A percentile compares a stretch with the other conserved stretches of the same genome.
Evolutionary conservation across 2,888 invertebrate species (phyloP).

Genomic region (Drosophila flavopinicola): DNA sequence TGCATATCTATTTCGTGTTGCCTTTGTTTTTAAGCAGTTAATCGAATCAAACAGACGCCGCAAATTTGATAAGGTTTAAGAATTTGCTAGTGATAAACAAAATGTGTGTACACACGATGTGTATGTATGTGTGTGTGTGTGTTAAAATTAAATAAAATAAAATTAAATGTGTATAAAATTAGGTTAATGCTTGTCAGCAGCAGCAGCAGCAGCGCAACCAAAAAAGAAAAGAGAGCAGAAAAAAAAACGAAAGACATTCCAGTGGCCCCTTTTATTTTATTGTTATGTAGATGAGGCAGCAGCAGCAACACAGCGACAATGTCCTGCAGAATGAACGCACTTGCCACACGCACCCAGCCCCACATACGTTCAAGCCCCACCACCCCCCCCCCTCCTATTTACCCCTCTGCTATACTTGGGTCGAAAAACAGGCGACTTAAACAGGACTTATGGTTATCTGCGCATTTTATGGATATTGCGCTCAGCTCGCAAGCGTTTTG

Average conservation of each 20-base stretch:
- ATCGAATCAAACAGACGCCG: not conserved
- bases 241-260: constrained; percentile 11
- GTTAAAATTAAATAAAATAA: constrained; percentile 79
- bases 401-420: constrained; percentile 1
- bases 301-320: constrained; percentile 37
- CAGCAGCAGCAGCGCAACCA: not conserved
- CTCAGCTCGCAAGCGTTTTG: constrained; percentile 51
- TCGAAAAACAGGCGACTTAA: constrained; percentile 71
- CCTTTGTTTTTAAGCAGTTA: not conserved
- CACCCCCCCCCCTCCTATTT: not conserved
- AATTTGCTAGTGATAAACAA: constrained; percentile 21
- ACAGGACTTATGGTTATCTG: constrained; percentile 81
- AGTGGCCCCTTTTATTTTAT: constrained; percentile 69
- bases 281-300: constrained; percentile 75
- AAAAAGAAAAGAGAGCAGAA: constrained; percentile 3
- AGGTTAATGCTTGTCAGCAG: constrained; percentile 69
- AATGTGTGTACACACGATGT: constrained; percentile 5
- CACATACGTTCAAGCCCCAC: constrained; percentile 56
- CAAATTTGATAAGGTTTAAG: constrained; percentile 5
- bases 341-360: constrained; percentile 36
- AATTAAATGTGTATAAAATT: constrained; percentile 80
- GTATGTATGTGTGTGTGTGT: constrained; percentile 52
- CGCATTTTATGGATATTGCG: constrained; percentile 80
- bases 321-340: constrained; percentile 48
- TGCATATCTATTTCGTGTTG: not conserved